phyloP scores from a whole-genome alignment of 2,888 invertebrate species.

The Hedya salicella region DNA sequence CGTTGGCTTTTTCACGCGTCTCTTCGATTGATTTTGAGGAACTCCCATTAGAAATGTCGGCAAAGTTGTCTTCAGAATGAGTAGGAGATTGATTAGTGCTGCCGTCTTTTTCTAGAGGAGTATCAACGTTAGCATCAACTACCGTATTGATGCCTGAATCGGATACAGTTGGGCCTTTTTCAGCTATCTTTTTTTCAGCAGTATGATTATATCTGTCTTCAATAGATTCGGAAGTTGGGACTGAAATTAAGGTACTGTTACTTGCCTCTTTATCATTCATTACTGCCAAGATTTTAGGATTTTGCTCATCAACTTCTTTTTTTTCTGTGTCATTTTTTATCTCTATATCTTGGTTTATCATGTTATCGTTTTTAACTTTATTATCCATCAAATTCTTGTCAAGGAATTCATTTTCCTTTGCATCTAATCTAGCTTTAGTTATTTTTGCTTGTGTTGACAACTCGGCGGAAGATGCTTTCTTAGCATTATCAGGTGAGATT shows the following conservation, averaged over 20 bases:
- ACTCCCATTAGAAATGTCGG: slow-evolving; percentile 71
- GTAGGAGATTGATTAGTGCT: slow-evolving; percentile 61
- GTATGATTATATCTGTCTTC: neutral
- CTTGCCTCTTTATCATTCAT: slow-evolving; percentile 10
- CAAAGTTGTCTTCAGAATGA: slow-evolving; percentile 75
- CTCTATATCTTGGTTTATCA: slow-evolving; percentile 66
- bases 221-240: neutral
- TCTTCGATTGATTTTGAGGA: slow-evolving; percentile 58
- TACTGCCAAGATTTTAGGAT: slow-evolving; percentile 3
- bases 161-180: neutral
- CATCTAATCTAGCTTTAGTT: slow-evolving; percentile 68
- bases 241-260: neutral
- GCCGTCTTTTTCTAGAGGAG: slow-evolving; percentile 52
- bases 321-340: slow-evolving; percentile 44
- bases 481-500: slow-evolving; percentile 48
- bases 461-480: slow-evolving; percentile 51
- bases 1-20: slow-evolving; percentile 18
- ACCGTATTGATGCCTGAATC: neutral
- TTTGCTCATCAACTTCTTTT: slow-evolving; percentile 3
- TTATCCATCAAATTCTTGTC: slow-evolving; percentile 64
- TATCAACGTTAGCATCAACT: slow-evolving; percentile 1
- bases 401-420: slow-evolving; percentile 75
- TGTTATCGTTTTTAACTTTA: slow-evolving; percentile 69
- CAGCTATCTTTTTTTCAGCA: neutral
- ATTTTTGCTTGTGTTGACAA: slow-evolving; percentile 65